A percentile compares a stretch with the other conserved stretches of the same genome.
These are phyloP conservation scores for Cossypha polioptera DNA, from an alignment of 2,797 vertebrate genomes.

Conservation along the genomic window DNA sequence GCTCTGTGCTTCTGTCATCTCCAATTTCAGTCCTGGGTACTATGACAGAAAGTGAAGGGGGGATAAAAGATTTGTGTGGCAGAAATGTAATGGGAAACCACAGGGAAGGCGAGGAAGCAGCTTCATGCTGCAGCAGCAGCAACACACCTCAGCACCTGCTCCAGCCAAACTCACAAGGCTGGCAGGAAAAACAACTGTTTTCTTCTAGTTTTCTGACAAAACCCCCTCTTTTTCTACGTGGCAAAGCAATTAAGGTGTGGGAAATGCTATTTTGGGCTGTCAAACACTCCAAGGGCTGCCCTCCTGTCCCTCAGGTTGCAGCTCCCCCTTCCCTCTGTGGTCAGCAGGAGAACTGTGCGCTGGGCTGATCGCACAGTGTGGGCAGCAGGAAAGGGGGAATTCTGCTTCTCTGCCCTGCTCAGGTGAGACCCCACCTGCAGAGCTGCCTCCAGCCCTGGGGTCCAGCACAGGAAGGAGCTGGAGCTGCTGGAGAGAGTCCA, in stretches of 20 bases:
- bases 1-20: not conserved
- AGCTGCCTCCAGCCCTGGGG: not conserved
- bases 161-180: not conserved
- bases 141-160: not conserved
- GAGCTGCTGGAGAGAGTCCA: not conserved
- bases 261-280: not conserved
- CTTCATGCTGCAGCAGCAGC: not conserved
- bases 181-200: not conserved
- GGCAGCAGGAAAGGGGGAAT: not conserved
- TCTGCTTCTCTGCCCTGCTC: not conserved
- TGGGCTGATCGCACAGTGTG: not conserved
- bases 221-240: not conserved
- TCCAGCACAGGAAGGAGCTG: not conserved
- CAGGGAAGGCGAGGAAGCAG: not conserved
- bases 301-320: not conserved
- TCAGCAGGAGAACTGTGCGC: not conserved
- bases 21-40: not conserved
- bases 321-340: not conserved
- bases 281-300: not conserved
- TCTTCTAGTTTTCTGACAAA: not conserved
- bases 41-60: not conserved
- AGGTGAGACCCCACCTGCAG: not conserved
- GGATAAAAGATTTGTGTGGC: not conserved
- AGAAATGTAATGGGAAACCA: not conserved
- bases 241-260: not conserved